A percentile compares a stretch with the other conserved stretches of the same genome.
Conservation (phyloP, 2,888 invertebrate genomes). For the Microplitis deprimator region DNA sequence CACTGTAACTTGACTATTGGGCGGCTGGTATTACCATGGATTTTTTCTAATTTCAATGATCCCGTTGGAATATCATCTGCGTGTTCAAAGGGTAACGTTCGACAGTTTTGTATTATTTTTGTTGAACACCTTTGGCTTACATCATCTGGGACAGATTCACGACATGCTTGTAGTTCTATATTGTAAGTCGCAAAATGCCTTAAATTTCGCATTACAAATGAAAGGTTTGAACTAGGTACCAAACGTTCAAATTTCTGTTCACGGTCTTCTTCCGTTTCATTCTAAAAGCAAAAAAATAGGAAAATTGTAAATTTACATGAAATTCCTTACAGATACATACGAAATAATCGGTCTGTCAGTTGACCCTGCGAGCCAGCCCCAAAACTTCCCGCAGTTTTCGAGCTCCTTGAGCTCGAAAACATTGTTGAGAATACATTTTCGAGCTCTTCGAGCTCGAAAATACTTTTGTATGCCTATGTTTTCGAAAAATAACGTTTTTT, state of each 20-base stretch:
- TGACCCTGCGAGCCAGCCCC: too few species aligned
- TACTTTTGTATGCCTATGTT: too few species aligned
- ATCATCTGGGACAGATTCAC: slow-evolving; percentile 74
- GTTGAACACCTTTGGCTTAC: slow-evolving; percentile 74
- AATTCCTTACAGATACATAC: neutral
- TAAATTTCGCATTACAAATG: slow-evolving; percentile 76
- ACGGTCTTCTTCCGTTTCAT: slow-evolving; percentile 50
- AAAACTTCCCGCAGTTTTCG: too few species aligned
- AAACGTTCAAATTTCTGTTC: slow-evolving; percentile 54
- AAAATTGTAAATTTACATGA: neutral
- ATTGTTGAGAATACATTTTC: too few species aligned
- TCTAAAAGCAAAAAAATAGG: slow-evolving; percentile 39
- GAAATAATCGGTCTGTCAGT: too few species aligned
- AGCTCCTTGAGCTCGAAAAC: too few species aligned
- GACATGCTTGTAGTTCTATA: slow-evolving; percentile 84
- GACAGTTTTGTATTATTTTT: slow-evolving; percentile 71
- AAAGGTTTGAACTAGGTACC: slow-evolving; percentile 59
- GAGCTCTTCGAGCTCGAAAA: too few species aligned
- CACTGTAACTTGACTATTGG: slow-evolving; percentile 82
- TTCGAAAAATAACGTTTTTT: too few species aligned
- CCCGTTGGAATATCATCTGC: slow-evolving; percentile 66
- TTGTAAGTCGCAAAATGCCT: slow-evolving; percentile 86
- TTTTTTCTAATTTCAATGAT: slow-evolving; percentile 56
- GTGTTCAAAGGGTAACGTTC: slow-evolving; percentile 71
- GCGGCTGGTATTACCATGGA: slow-evolving; percentile 66